Base-by-base conservation (phyloP, 2,888 invertebrate genomes). In the Dendrolimus pini region DNA sequence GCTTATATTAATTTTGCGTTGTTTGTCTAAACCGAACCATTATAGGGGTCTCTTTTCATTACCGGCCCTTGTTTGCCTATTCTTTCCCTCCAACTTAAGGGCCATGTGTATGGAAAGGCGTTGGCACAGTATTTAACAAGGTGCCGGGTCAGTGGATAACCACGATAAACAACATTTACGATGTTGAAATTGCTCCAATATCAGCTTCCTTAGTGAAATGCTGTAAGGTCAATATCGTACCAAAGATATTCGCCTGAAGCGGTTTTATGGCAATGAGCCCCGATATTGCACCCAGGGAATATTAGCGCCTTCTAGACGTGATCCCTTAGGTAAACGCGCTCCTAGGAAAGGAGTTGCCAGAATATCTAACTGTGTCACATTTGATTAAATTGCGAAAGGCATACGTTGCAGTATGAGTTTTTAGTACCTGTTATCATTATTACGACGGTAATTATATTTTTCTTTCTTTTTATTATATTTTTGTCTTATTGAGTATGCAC, bases 181-280 rank as follows among this genome's bases (percentile, higher is more conserved):
- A 78, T 69, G 73, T 71, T 69, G 75, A 80, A 81, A 84, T 80
- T 75, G 78, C 80, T 68, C 75, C 70, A 75, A 78, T 79, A 80
- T 78, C 75, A 77, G 80, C 81, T 78, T 74, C 71, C 74, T 75
- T 72, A 66, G 75, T 73, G 71, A 80, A 80, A 77, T 75, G 74
- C 78, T 79, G 69, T 72, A 71, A 78, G 83, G 80, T 79, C 82
- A 82, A 84, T 82, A 82, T 76, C 77, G 78, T 71, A 70, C 70
- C 78, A 75, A 71, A 78, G 80, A 82, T 78, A 78, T 80, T 80
- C 73, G 79, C 82, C 75, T 71, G 63, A 69, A 76, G 80, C 78
- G 80, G 74, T 84, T 85, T 86, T 83, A 85, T 80, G 80, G 82
- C 78, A 82, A 82, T 77, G 82, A 83, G 73, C 74, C 72, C 66